Base-by-base conservation (phyloP, 2,113 vertebrate species). In the Lophotis ruficrista region DNA sequence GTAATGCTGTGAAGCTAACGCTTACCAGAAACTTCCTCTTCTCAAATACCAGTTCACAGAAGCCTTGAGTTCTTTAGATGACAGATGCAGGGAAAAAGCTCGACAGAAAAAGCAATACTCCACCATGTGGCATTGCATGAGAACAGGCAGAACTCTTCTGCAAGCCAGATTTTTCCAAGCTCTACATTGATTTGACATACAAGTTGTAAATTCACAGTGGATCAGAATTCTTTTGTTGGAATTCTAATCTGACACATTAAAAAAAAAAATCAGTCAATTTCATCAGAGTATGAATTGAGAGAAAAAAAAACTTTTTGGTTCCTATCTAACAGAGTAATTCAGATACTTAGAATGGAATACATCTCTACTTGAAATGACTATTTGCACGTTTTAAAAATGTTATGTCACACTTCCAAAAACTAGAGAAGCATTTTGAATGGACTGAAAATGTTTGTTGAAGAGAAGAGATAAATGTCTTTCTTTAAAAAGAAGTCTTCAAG, bases 81-180 rank as follows among this genome's bases (percentile, higher is more conserved):
- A 73, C n/a, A 68, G 24, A 82, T 20, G 17, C 12, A 8, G 30
- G 43, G 25, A 60, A 90, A 91, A 82, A 38, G 28, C 21, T 50
- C 12, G 10, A 95, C 94, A 87, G 76, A 87, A 97, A 96, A 98
- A 92, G 96, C 97, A 98, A 97, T 97, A 98, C 98, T 98, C 98
- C 98, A 90, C 98, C 98, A 11, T 96, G 98, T 98, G 98, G 98
- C 88, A 82, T 12, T 92, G 22, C n/a, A 48, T 24, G 85, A 97
- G 89, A 97, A 94, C 24, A 87, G 82, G 80, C 37, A 89, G 56
- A 71, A 54, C 4, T 10, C 10, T 33, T 69, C 38, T 5, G 2
- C 43, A 90, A 90, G 58, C 7, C 45, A 61, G 35, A 33, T 5
- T 72, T 77, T 83, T 60, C 38, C 28, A 70, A 62, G 62, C 66